Conservation (phyloP, 2,113 vertebrate genomes). For the Hirundichthys speculiger region DNA sequence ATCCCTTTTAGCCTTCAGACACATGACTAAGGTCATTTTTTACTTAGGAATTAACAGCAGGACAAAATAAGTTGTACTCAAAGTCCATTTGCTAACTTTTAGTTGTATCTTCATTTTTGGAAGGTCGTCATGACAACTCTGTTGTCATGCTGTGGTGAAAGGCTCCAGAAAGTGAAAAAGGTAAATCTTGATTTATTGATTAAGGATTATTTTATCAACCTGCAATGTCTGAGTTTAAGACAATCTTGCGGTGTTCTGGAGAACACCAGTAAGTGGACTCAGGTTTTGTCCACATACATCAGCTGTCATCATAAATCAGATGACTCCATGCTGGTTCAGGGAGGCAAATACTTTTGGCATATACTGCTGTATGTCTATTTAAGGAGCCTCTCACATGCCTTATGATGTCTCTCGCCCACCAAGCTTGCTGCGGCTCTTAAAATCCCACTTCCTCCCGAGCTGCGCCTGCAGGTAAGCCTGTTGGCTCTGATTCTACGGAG, state of each 20-base stretch:
- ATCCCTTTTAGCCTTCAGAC: background rate
- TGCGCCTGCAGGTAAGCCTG: too few relatives aligned
- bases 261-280: background rate
- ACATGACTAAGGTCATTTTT: background rate
- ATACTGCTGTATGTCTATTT: too few relatives aligned
- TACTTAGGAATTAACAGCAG: background rate
- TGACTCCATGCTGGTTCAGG: too few relatives aligned
- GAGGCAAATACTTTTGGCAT: too few relatives aligned
- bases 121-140: background rate
- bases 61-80: background rate
- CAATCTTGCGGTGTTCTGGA: background rate
- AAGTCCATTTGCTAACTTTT: too few relatives aligned
- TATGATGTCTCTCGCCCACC: too few relatives aligned
- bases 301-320: too few relatives aligned
- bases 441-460: too few relatives aligned
- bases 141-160: background rate
- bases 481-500: too few relatives aligned
- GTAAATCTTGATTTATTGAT: background rate
- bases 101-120: background rate
- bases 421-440: too few relatives aligned
- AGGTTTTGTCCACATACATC: too few relatives aligned
- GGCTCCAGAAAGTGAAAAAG: background rate
- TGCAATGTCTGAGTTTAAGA: background rate
- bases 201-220: background rate
- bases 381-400: too few relatives aligned